phyloP scores from a whole-genome alignment of 2,113 vertebrate genomes.

The Plotosus lineatus region DNA sequence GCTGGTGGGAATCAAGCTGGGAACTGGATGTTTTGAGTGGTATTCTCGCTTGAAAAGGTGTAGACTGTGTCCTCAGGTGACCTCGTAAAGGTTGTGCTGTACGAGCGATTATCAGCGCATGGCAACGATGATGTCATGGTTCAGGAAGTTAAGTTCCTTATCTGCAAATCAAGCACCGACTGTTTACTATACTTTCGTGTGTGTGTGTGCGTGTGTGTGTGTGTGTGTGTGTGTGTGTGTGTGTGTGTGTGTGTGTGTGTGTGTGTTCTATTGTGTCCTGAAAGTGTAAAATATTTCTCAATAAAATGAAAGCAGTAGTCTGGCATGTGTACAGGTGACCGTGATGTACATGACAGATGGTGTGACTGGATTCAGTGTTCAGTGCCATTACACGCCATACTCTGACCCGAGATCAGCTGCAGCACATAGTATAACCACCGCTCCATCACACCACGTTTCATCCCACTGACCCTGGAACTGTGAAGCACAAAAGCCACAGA shows the following conservation, averaged over 20 bases:
- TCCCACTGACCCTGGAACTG: neutral
- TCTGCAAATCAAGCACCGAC: neutral
- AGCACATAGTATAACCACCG: neutral
- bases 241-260: neutral
- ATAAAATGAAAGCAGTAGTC: neutral
- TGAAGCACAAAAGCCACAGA: neutral
- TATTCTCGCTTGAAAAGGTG: no score
- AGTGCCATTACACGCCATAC: neutral
- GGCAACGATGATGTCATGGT: neutral
- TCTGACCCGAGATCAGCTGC: conserved; percentile 21
- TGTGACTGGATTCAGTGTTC: neutral
- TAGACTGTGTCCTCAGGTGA: no score
- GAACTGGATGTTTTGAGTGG: no score
- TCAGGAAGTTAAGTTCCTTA: conserved; percentile 19
- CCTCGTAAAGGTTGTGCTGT: no score
- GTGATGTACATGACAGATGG: neutral
- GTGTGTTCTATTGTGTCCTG: neutral
- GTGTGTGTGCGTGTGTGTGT: no score
- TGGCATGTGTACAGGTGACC: neutral
- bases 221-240: no score
- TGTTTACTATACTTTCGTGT: neutral
- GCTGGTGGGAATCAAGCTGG: no score
- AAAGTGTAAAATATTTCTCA: neutral
- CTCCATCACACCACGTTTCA: neutral
- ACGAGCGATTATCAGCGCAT: neutral